Base-by-base conservation (phyloP, 2,888 invertebrate species). In the Copidosoma aretas region DNA sequence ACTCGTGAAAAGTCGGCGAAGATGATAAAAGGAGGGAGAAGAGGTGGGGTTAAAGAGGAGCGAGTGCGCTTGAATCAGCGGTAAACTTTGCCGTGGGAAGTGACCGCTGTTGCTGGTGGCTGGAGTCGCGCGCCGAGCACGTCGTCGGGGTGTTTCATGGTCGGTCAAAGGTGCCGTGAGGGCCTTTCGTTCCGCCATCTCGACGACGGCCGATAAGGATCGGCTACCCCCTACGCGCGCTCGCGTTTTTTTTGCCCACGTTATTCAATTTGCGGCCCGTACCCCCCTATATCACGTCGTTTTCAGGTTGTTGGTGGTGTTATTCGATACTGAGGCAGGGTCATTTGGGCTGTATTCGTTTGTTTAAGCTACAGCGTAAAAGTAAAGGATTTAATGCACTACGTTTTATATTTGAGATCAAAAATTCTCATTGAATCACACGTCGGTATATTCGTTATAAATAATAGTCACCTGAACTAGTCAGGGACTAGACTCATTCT, bases 121-220 rank as follows among this genome's bases (percentile, higher is more conserved):
- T n/a, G 5, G 25, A 21, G 24, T 22, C 14, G 54, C 56, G 54
- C n/a, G 17, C 19, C 15, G 41, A 58, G 41, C 60, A 60, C 46
- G 54, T 49, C 39, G 32, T 32, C 32, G 43, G 12, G 43, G 15
- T 19, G 41, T 66, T 66, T 66, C 56, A 61, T 51, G 41, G 41
- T 10, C 49, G 60, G 43, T 60, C 60, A 57, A 57, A 64, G 59
- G 49, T 14, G 60, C 24, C 49, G 56, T 39, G 39, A 46, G 49
- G 22, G 57, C 19, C 56, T 57, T 66, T 66, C 60, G 60, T 66
- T 56, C 43, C 43, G 43, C 43, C 3, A 46, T 66, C 66, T 56
- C 60, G 51, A 61, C 56, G 49, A 51, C 51, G 60, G 39, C 25
- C 39, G 66, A 66, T 66, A 60, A 66, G 60, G 39, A 66, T 66